These are phyloP conservation scores for Latrodectus elegans DNA, from an alignment of 2,888 invertebrate genomes.

Conservation along the genomic window DNA sequence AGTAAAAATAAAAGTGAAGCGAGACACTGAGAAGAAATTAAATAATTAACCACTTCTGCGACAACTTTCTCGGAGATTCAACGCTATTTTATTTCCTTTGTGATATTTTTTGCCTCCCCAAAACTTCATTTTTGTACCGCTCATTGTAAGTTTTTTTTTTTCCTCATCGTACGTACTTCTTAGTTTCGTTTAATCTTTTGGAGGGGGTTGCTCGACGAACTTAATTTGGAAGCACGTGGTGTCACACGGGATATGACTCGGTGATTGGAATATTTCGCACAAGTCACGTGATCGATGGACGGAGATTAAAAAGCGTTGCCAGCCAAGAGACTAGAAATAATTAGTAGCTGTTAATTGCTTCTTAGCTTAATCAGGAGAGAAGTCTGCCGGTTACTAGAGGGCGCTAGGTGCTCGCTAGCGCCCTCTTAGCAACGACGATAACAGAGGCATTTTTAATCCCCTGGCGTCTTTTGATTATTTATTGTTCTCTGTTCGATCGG, in stretches of 20 bases:
- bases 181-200: constrained; percentile 59
- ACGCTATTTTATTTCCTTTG: constrained; percentile 53
- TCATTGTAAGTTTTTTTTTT: constrained; percentile 35
- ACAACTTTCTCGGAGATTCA: constrained; percentile 55
- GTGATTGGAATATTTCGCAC: constrained; percentile 64
- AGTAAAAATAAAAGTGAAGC: constrained; percentile 63
- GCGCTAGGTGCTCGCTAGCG: constrained; percentile 6
- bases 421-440: background rate
- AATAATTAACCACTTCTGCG: constrained; percentile 69
- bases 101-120: constrained; percentile 36
- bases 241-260: constrained; percentile 62
- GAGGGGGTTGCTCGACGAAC: constrained; percentile 47
- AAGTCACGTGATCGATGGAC: constrained; percentile 66
- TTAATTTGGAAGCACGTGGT: constrained; percentile 61
- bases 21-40: constrained; percentile 67
- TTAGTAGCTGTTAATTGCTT: constrained; percentile 69
- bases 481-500: constrained; percentile 23
- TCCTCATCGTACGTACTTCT: constrained; percentile 11
- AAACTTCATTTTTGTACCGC: constrained; percentile 63
- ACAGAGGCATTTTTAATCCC: background rate
- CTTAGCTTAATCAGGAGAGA: constrained; percentile 65
- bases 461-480: constrained; percentile 21
- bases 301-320: constrained; percentile 56
- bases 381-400: constrained; percentile 41
- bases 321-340: constrained; percentile 65